Evolutionary conservation across 2,888 invertebrate species (phyloP).

Genomic region (Dasypolia templi): DNA sequence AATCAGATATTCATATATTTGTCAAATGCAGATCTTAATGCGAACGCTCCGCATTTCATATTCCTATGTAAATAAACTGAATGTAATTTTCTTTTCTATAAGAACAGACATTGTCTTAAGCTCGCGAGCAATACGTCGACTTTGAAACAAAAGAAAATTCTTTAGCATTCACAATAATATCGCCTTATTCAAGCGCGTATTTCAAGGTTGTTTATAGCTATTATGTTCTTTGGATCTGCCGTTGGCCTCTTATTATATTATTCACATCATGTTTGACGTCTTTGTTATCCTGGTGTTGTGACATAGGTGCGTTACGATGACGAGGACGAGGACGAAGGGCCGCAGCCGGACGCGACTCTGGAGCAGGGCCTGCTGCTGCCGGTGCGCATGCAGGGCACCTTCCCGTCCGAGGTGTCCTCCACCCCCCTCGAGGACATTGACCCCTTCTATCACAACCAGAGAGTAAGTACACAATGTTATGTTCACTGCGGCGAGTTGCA

Average conservation of each 20-base stretch:
- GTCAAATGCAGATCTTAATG: conserved; percentile 55
- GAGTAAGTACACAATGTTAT: conserved; percentile 91
- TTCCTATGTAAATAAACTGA: conserved; percentile 36
- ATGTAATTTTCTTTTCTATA: conserved; percentile 38
- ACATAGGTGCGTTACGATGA: conserved; percentile 97
- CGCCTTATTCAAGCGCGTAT: conserved; percentile 48
- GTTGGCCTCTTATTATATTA: conserved; percentile 36
- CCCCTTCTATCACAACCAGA: conserved; percentile 98
- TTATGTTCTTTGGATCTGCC: conserved; percentile 43
- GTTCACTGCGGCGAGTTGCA: conserved; percentile 14
- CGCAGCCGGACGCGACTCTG: conserved; percentile 98
- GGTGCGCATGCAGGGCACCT: conserved; percentile 97
- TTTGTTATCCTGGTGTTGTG: conserved; percentile 44
- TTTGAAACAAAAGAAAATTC: conserved; percentile 44
- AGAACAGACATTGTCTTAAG: conserved; percentile 36
- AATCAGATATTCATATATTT: conserved; percentile 38
- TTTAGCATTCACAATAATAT: conserved; percentile 27
- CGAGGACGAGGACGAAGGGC: conserved; percentile 99
- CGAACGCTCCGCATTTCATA: conserved; percentile 28
- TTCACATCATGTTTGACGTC: conserved; percentile 32
- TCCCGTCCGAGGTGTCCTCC: conserved; percentile 98
- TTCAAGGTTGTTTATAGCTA: conserved; percentile 14
- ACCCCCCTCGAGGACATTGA: conserved; percentile 99
- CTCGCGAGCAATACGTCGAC: conserved; percentile 16
- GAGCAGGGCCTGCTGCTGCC: conserved; percentile 99